Conservation (phyloP, 2,888 invertebrate genomes). For the Seira musarum region DNA sequence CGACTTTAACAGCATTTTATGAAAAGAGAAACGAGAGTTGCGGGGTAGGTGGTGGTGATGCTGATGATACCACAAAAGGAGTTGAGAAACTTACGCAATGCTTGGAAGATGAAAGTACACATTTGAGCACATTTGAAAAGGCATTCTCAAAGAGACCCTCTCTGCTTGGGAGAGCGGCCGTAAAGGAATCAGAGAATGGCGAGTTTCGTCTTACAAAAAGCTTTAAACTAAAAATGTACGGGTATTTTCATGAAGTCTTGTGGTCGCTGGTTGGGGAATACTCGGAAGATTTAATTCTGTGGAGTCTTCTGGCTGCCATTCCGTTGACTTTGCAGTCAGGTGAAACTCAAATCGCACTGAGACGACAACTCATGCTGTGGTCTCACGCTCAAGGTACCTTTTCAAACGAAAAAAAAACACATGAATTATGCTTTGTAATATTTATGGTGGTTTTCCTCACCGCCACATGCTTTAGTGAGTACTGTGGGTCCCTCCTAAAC, state of each 20-base stretch:
- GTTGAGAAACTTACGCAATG: constrained; percentile 57
- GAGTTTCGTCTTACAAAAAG: constrained; percentile 63
- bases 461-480: too few species aligned
- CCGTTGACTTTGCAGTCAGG: constrained; percentile 64
- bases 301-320: constrained; percentile 73
- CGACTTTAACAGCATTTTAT: constrained; percentile 52
- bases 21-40: constrained; percentile 27
- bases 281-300: constrained; percentile 85
- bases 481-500: too few species aligned
- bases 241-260: constrained; percentile 81
- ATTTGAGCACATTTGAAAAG: constrained; percentile 56
- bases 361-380: constrained; percentile 60
- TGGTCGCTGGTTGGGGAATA: constrained; percentile 88
- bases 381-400: constrained; percentile 63
- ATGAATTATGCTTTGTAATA: not conserved
- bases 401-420: not conserved
- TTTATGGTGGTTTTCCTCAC: not conserved
- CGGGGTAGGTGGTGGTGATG: not conserved
- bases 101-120: constrained; percentile 59
- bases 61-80: constrained; percentile 5
- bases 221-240: constrained; percentile 66
- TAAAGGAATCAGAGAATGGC: constrained; percentile 63
- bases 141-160: constrained; percentile 64
- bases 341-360: constrained; percentile 56
- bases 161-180: constrained; percentile 63